Conservation (phyloP, 2,113 vertebrate species). For the Elephas maximus region DNA sequence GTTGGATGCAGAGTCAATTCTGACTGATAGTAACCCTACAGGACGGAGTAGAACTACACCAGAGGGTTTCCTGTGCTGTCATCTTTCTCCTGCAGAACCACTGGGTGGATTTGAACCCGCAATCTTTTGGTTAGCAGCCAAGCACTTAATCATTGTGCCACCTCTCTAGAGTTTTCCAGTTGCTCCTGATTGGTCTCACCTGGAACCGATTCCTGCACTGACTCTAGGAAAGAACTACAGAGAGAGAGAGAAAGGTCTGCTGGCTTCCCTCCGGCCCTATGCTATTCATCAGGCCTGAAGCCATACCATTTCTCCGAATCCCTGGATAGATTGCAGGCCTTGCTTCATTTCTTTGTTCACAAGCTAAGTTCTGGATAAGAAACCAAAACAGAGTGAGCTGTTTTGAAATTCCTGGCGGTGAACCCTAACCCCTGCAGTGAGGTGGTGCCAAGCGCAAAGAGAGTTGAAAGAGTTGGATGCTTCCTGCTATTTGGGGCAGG, state of each 20-base stretch:
- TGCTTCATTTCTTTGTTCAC: slow-evolving; percentile 30
- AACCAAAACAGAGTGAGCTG: slow-evolving; percentile 44
- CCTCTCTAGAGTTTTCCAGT: background rate
- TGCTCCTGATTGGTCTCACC: background rate
- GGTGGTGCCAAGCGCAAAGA: slow-evolving; percentile 43
- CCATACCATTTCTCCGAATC: background rate
- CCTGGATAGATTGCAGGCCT: background rate
- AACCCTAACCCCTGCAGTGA: slow-evolving; percentile 67
- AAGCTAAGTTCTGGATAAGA: slow-evolving; percentile 48
- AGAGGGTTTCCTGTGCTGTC: background rate
- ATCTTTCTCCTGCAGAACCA: background rate
- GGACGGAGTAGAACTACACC: background rate
- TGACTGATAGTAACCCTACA: background rate
- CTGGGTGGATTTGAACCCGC: background rate
- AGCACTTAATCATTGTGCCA: background rate
- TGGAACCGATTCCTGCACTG: background rate
- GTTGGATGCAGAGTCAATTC: background rate
- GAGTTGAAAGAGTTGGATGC: slow-evolving; percentile 41
- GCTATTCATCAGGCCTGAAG: background rate
- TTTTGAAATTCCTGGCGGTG: slow-evolving; percentile 70
- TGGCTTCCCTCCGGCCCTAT: background rate
- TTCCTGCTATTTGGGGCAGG: slow-evolving; percentile 49
- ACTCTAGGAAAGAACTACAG: background rate
- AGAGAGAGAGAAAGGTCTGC: background rate
- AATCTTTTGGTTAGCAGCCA: background rate